These are phyloP conservation scores for Mixornis gularis DNA, from an alignment of 2,113 vertebrate species.

Conservation along the genomic window DNA sequence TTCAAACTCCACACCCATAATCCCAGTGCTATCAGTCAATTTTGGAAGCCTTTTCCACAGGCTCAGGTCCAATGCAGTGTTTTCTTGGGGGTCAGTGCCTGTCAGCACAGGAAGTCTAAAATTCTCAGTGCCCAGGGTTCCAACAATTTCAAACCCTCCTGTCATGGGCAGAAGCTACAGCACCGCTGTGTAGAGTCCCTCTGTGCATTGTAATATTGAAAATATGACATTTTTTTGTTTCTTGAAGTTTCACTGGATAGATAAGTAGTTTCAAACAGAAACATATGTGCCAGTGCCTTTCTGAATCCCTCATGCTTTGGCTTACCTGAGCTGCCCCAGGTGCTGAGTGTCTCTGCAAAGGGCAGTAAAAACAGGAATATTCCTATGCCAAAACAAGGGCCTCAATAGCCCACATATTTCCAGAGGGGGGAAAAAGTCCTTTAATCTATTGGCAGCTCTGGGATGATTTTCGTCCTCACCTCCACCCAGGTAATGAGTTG, in stretches of 20 bases:
- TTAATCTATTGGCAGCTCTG: neutral
- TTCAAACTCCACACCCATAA: neutral
- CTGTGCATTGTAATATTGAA: neutral
- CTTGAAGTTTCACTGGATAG: neutral
- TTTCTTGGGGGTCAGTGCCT: neutral
- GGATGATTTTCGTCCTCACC: neutral
- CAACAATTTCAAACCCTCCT: neutral
- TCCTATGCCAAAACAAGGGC: neutral
- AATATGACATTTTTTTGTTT: neutral
- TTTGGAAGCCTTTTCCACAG: neutral
- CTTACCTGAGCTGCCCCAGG: neutral
- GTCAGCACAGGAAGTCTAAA: neutral
- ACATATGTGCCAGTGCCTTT: neutral
- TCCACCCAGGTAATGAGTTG: neutral
- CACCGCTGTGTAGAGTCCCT: neutral
- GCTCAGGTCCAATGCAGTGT: neutral
- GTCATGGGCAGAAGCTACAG: neutral
- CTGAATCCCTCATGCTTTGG: neutral
- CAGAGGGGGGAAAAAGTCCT: neutral
- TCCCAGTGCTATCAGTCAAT: neutral
- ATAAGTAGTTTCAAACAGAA: neutral
- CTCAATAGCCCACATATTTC: neutral
- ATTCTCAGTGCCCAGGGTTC: neutral
- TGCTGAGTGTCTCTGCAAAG: neutral
- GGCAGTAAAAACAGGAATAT: neutral